These are phyloP conservation scores for Nephila pilipes DNA, from an alignment of 1,140 invertebrate species.

Conservation along the genomic window DNA sequence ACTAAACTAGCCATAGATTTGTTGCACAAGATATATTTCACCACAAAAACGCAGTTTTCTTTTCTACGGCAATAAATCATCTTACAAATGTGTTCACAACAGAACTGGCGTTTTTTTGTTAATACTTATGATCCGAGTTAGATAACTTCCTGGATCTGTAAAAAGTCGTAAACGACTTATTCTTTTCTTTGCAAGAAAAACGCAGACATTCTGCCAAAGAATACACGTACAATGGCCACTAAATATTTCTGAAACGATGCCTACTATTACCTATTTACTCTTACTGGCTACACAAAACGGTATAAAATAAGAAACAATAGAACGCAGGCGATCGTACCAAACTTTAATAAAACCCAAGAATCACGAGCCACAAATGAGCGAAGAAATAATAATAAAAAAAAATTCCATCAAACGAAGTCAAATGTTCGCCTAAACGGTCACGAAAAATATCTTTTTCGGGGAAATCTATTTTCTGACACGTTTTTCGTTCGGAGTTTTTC, in stretches of 20 bases:
- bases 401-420: slow-evolving; percentile 32
- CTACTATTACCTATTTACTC: slow-evolving; percentile 62
- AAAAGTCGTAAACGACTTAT: slow-evolving; percentile 53
- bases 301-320: slow-evolving; percentile 60
- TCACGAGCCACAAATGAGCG: slow-evolving; percentile 48
- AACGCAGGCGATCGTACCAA: not conserved
- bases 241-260: slow-evolving; percentile 57
- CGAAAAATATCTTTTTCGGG: slow-evolving; percentile 50
- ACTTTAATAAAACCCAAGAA: slow-evolving; percentile 50
- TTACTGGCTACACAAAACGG: slow-evolving; percentile 30
- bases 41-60: slow-evolving; percentile 16
- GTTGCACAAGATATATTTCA: not conserved
- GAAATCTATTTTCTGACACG: slow-evolving; percentile 61
- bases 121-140: slow-evolving; percentile 37
- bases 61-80: not conserved
- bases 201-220: not conserved
- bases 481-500: slow-evolving; percentile 27
- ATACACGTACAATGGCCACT: slow-evolving; percentile 47
- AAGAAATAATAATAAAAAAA: slow-evolving; percentile 41
- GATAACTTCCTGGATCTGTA: slow-evolving; percentile 63
- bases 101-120: slow-evolving; percentile 6
- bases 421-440: slow-evolving; percentile 53
- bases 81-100: not conserved
- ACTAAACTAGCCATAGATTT: no score
- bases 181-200: slow-evolving; percentile 43